Evolutionary conservation across 2,113 vertebrate species (phyloP), one percentile per base, ranked within the genome.

Genomic region (Penelope pileata): DNA sequence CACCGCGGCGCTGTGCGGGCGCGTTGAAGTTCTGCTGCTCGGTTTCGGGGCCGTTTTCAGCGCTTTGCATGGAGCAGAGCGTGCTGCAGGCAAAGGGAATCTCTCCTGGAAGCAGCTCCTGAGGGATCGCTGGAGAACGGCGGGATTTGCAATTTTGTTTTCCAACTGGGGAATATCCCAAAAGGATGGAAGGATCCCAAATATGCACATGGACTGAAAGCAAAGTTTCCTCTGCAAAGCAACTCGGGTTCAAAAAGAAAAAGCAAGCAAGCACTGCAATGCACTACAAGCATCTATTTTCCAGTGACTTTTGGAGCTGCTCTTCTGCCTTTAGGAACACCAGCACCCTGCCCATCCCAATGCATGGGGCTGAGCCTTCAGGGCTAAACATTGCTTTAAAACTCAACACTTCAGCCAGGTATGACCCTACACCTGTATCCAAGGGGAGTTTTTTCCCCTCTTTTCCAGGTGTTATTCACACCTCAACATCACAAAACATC

Each of bases 371-470:
- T 1, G 1, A 84, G 19, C 24, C 10, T 34, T n/a, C 13, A 54
- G 94, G 94, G 96, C 85, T 91, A 92, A 94, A 96, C 94, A 95
- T 83, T 95, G 92, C 89, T 94, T 94, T 90, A 85, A 96, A 93
- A 93, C 92, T 59, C 83, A 94, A 51, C 90, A 84, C 51, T 88
- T 93, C 4, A 88, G 73, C 56, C 89, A 89, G 89, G 93, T 94
- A 96, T 1, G 5, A 82, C 91, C 81, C 58, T 8, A 2, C 51
- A 74, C 5, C 29, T 40, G 24, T 24, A 91, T 51, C 42, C 73
- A 5, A 48, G 54, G 63, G 53, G 54, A 70, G 60, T 1, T 29
- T 70, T 23, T 1, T 81, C 72, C 22, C 11, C 30, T 22, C 23
- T 36, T 40, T 29, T 32, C 36, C 26, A 40, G 17, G 23, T 19